phyloP scores from a whole-genome alignment of 2,113 vertebrate species.

The Ceratotherium simum region DNA sequence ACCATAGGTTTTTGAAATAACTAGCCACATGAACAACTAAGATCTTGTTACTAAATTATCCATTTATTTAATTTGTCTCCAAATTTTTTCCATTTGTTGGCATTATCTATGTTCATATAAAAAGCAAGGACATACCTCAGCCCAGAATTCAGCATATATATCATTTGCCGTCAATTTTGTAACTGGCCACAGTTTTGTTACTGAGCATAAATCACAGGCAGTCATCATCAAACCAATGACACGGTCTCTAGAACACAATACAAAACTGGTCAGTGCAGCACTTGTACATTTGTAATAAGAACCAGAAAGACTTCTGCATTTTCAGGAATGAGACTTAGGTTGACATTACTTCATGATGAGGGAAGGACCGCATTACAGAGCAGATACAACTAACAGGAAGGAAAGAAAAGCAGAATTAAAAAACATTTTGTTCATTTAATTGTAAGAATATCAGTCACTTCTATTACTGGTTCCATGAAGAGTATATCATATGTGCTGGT shows the following conservation, averaged over 20 bases:
- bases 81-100: not conserved
- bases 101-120: not conserved
- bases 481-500: rapidly evolving
- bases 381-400: not conserved
- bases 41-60: no score
- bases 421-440: rapidly evolving
- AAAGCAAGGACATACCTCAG: conserved; percentile 91
- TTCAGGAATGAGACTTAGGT: no score
- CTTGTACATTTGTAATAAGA: rapidly evolving
- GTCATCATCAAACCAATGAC: conserved; percentile 99
- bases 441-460: rapidly evolving
- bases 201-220: conserved; percentile 98
- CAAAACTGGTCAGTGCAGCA: not conserved
- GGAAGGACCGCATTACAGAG: not conserved
- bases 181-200: conserved; percentile 97
- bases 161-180: conserved; percentile 96
- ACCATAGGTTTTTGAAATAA: not conserved
- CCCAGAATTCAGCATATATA: conserved; percentile 99
- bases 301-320: not conserved
- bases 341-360: rapidly evolving
- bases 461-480: rapidly evolving
- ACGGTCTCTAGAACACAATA: conserved; percentile 92
- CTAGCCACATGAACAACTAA: not conserved
- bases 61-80: rapidly evolving
- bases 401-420: rapidly evolving